These are phyloP conservation scores for Mionectes macconnelli DNA, from an alignment of 2,113 vertebrate species.

Conservation along the genomic window DNA sequence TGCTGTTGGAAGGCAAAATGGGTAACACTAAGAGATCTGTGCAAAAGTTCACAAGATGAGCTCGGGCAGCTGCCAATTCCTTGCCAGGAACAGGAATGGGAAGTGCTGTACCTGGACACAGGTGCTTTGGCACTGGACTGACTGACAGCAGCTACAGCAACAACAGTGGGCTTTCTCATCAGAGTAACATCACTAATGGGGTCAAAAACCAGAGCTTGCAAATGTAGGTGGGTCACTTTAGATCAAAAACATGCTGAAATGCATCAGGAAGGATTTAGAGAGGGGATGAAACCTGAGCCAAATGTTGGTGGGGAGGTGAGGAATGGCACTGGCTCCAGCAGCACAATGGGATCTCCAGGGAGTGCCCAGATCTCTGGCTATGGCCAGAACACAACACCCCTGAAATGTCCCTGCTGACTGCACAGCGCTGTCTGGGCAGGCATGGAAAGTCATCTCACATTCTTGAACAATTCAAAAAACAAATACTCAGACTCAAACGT, in stretches of 20 bases:
- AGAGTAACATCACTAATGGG: not conserved
- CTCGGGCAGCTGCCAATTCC: not conserved
- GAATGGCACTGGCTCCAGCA: not conserved
- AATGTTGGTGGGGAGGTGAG: not conserved
- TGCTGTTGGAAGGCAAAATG: constrained; percentile 45
- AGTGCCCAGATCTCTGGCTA: not conserved
- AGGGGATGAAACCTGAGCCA: not conserved
- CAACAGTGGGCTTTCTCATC: not conserved
- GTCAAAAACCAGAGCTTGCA: not conserved
- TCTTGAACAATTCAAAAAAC: not conserved
- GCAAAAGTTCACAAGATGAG: constrained; percentile 77
- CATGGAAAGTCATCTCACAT: not conserved
- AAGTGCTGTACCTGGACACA: not conserved
- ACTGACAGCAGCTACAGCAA: not conserved
- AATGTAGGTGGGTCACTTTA: not conserved
- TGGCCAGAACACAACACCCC: not conserved
- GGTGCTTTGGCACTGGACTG: not conserved
- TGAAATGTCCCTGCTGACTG: not conserved
- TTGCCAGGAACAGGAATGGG: not conserved
- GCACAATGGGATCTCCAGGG: not conserved
- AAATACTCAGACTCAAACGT: not conserved
- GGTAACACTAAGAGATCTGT: constrained; percentile 64
- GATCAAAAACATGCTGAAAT: not conserved
- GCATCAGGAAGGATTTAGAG: not conserved
- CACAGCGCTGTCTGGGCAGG: not conserved